Evolutionary conservation across 2,888 invertebrate species (phyloP), one percentile per base, ranked within the genome.

Genomic region (Oxyteleia sp.): DNA sequence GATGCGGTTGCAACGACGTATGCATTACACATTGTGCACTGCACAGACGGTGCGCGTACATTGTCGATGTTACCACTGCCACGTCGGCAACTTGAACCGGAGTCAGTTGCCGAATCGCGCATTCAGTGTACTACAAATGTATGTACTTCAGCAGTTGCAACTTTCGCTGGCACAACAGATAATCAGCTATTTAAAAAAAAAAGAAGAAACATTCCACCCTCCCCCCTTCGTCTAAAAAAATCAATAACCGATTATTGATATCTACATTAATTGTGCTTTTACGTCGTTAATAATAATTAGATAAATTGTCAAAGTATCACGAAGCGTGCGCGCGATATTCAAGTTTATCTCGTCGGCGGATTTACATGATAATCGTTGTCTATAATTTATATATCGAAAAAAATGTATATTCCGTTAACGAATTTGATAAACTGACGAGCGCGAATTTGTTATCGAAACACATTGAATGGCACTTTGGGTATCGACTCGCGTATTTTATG

Each of bases 1-100:
- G 85, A 87, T 88, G 86, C 75, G 85, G 85, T 84, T 66, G 76
- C 72, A 81, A 84, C 84, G 84, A 84, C 84, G 84, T 80, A 81
- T 84, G 81, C 84, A 80, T 84, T 84, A 81, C 80, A 84, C 81
- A 76, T 78, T 84, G 81, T 81, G 78, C 81, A 78, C 59, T 49
- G 72, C 61, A 47, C 78, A 81, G 82, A 82, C 80, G 75, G 69
- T 49, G 75, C 71, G 76, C 82, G 78, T 78, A 72, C 82, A 81
- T 72, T 84, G 83, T 85, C 80, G 69, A 49, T 83, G 86, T 79
- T 74, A 82, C 84, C 59, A 74, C 63, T 85, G 85, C 64, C 57
- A 78, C 83, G 79, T 79, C 82, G 66, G 55, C 76, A 80, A 84
- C 79, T 78, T 82, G 74, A 71, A 82, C 53, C 51, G 18, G 51